Percentiles rank a stretch among this genome's conserved stretches.
phyloP scores from a whole-genome alignment of 1,140 invertebrate genomes.

The Latrodectus geometricus region DNA sequence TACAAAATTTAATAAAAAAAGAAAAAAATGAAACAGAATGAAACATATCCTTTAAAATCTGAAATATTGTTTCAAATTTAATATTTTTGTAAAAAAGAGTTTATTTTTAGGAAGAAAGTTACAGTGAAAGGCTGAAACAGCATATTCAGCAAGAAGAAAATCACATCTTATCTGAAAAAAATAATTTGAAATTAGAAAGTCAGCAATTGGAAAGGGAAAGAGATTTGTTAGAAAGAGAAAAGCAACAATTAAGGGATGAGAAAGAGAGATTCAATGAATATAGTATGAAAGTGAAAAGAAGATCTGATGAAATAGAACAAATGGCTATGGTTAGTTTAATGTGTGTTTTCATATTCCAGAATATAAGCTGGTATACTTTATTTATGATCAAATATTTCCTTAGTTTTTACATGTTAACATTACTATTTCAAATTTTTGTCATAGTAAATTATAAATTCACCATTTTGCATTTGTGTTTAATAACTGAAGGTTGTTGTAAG shows the following conservation, averaged over 20 bases:
- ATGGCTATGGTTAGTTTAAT: slow-evolving; percentile 24
- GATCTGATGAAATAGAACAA: slow-evolving; percentile 39
- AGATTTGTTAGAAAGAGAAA: slow-evolving; percentile 23
- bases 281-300: slow-evolving; percentile 10
- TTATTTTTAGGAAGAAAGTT: slow-evolving; percentile 54
- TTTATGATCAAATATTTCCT: too few relatives aligned
- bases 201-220: slow-evolving; percentile 30
- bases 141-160: slow-evolving; percentile 39
- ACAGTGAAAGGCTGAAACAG: slow-evolving; percentile 25
- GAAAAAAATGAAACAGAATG: background rate
- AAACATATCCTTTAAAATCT: background rate
- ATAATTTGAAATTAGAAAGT: slow-evolving; percentile 8
- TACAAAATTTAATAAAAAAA: background rate
- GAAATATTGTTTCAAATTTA: background rate
- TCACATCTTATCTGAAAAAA: slow-evolving; percentile 28
- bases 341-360: background rate
- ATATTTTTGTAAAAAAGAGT: background rate
- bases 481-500: too few relatives aligned
- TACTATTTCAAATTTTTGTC: too few relatives aligned
- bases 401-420: too few relatives aligned
- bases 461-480: too few relatives aligned
- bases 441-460: too few relatives aligned
- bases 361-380: too few relatives aligned
- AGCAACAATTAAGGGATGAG: slow-evolving; percentile 27
- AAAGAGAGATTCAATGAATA: slow-evolving; percentile 28